phyloP scores from a whole-genome alignment of 1,140 invertebrate genomes.

The Magallana angulata region DNA sequence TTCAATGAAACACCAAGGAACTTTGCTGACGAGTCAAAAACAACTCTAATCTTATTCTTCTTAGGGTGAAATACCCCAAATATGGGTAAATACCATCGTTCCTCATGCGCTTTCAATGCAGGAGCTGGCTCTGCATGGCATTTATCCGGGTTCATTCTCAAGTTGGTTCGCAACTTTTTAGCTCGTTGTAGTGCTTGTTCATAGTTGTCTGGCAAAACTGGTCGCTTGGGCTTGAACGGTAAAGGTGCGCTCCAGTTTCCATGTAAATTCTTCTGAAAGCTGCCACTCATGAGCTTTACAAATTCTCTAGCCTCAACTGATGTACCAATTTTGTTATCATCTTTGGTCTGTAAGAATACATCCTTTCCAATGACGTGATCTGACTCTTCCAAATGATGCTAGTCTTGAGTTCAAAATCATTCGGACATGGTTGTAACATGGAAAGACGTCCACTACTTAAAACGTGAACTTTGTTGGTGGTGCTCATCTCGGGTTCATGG shows the following conservation, averaged over 20 bases:
- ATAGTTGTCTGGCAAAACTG: neutral
- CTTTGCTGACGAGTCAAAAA: too few species aligned
- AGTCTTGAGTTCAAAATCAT: slow-evolving; percentile 19
- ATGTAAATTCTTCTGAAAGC: neutral
- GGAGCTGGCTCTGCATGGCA: too few species aligned
- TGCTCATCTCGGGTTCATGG: slow-evolving; percentile 36
- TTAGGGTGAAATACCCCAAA: too few species aligned
- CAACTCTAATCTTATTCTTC: too few species aligned
- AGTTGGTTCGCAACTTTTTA: too few species aligned
- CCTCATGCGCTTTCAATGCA: too few species aligned
- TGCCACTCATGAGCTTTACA: neutral
- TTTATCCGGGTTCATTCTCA: too few species aligned
- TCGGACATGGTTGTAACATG: slow-evolving; percentile 44
- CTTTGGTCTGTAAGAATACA: neutral
- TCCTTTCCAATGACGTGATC: neutral
- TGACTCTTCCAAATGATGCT: neutral
- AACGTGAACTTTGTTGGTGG: slow-evolving; percentile 51
- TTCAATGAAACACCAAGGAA: too few species aligned
- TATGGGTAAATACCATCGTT: too few species aligned
- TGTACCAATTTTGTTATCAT: neutral
- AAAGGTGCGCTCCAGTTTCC: neutral
- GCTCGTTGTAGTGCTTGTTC: neutral
- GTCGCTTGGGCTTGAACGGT: neutral
- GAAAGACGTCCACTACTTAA: slow-evolving; percentile 47
- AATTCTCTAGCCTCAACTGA: neutral